phyloP scores from a whole-genome alignment of 2,113 vertebrate species.

The Smithornis capensis region DNA sequence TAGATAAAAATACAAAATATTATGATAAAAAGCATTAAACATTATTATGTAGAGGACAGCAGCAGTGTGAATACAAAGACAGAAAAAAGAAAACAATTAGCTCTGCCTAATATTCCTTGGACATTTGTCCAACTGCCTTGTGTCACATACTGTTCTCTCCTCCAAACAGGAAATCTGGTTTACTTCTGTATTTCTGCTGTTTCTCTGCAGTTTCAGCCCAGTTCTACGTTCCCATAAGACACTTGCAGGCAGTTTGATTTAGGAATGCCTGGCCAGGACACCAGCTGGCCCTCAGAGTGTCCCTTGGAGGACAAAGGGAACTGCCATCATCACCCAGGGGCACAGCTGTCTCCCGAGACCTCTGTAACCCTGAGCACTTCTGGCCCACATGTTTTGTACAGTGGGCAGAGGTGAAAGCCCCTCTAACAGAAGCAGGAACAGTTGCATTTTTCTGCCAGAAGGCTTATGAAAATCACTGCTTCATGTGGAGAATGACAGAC shows the following conservation, averaged over 20 bases:
- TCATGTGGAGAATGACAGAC: not conserved
- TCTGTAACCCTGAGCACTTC: not conserved
- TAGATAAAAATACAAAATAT: not conserved
- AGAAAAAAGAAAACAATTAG: not conserved
- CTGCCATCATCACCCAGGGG: fast-evolving
- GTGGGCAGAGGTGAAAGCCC: not conserved
- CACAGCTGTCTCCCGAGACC: not conserved
- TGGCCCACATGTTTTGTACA: not conserved
- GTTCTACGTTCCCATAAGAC: not conserved
- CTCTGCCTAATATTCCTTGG: not conserved
- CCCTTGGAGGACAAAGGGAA: not conserved
- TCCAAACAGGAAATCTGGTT: not conserved
- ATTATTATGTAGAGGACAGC: not conserved
- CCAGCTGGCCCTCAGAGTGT: not conserved
- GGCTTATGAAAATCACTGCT: not conserved
- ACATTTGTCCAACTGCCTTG: not conserved
- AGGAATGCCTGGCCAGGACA: not conserved
- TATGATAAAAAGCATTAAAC: not conserved
- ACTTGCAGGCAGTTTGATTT: not conserved
- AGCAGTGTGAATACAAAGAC: not conserved
- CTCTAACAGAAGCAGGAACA: not conserved
- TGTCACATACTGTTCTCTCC: not conserved
- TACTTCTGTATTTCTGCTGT: not conserved
- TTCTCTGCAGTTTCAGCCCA: not conserved
- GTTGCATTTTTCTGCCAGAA: not conserved